Evolutionary conservation across 2,888 invertebrate genomes (phyloP), one percentile per base, ranked within the genome.

Genomic region (Myathropa florea): DNA sequence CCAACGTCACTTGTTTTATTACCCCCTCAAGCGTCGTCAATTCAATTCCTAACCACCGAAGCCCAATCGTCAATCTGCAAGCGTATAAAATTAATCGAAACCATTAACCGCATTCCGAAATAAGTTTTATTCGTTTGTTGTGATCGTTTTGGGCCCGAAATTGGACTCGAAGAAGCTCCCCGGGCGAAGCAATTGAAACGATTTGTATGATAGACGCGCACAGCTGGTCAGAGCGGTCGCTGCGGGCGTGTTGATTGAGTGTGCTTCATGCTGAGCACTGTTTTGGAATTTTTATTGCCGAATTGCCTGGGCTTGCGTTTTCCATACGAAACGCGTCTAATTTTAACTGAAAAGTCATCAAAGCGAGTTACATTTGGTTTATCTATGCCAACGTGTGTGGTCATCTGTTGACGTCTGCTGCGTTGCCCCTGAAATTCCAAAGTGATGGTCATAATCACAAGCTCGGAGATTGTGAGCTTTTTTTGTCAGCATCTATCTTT

Each of bases 201-300:
- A 70, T 70, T 78, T 55, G 70, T 78, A 78, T 71, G 78, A 30
- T n/a, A 36, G 61, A 70, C 36, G 14, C 55, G 26, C 57, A 23
- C 21, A 23, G 23, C 65, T 26, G 36, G 53, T 21, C 60, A 55
- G 53, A 46, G 46, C 3, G 7, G 18, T 3, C 4, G 46, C 46
- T 33, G 46, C 18, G 6, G n/a, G 2, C 18, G n/a, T n/a, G 33
- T 53, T n/a, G 53, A 53, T 18, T 53, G 23, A 55, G 23, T 12
- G 21, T 4, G 23, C n/a, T 57, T 55, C 33, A 21, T 21, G 23
- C n/a, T 46, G 14, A 18, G 24, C 46, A 12, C 30, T 26, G 28
- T 24, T 55, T 61, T 21, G n/a, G 60, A 59, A 55, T 68, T 53
- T 61, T 68, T 63, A 77, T 70, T 55, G 61, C 9, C 23, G 28